These are phyloP conservation scores for Megaceryle maxima DNA, from an alignment of 2,113 vertebrate species.

Conservation along the genomic window DNA sequence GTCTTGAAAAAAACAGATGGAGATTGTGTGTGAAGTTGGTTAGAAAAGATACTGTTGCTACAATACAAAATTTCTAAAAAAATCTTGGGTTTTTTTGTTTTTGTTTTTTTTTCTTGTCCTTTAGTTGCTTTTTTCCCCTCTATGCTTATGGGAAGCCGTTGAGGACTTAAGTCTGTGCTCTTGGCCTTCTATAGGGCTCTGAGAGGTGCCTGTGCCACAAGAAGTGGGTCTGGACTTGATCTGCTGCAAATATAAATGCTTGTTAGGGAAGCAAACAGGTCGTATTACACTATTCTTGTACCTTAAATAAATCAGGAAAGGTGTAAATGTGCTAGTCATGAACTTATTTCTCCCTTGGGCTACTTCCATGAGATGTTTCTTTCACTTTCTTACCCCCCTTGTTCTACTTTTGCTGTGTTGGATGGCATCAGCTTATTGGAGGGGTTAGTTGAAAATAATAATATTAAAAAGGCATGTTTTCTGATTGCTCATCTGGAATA, in stretches of 20 bases:
- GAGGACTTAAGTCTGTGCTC: not conserved
- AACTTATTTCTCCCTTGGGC: constrained; percentile 58
- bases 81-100: not conserved
- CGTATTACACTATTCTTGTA: constrained; percentile 50
- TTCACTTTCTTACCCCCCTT: not conserved
- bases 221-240: constrained; percentile 50
- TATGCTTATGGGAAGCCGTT: accelerated
- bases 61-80: not conserved
- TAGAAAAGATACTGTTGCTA: not conserved
- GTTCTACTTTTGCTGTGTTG: not conserved
- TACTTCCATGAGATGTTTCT: constrained; percentile 41
- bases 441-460: not conserved
- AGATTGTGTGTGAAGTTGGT: accelerated
- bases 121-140: not conserved
- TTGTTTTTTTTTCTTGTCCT: not conserved
- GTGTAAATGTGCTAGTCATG: constrained; percentile 63
- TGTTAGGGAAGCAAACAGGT: constrained; percentile 54
- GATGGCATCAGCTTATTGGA: not conserved
- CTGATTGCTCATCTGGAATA: not conserved
- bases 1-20: accelerated
- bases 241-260: constrained; percentile 22
- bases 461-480: not conserved
- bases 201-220: not conserved
- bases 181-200: not conserved
- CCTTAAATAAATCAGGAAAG: constrained; percentile 67